A percentile compares a stretch with the other conserved stretches of the same genome.
Conservation (phyloP, 2,797 vertebrate species). For the Oreortyx pictus region DNA sequence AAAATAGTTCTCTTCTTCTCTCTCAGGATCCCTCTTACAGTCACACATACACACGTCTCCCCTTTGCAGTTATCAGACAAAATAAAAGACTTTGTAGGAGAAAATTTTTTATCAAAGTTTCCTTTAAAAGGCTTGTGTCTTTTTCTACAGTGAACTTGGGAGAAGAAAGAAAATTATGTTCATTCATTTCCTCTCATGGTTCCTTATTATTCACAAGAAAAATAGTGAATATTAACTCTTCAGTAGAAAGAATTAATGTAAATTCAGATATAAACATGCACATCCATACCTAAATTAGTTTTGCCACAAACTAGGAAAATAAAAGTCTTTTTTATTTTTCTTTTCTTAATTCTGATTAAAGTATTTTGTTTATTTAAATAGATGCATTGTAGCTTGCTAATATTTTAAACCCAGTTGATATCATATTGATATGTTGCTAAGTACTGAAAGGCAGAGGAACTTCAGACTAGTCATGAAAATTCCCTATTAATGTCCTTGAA, state of each 20-base stretch:
- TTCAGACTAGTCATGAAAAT: neutral
- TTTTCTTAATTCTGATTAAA: too few species aligned
- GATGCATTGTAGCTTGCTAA: rapidly evolving
- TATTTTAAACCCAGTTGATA: neutral
- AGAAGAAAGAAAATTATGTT: neutral
- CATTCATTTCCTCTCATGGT: rapidly evolving
- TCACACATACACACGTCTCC: neutral
- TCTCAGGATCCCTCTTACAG: rapidly evolving
- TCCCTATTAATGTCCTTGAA: neutral
- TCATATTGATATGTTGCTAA: rapidly evolving
- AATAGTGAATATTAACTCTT: neutral
- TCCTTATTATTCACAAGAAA: rapidly evolving
- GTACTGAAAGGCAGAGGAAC: neutral
- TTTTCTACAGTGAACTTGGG: neutral
- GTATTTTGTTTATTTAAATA: neutral
- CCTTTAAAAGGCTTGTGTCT: rapidly evolving
- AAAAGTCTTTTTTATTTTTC: neutral
- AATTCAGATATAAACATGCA: rapidly evolving
- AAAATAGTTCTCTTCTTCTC: neutral
- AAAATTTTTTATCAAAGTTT: neutral
- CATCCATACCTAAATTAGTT: rapidly evolving
- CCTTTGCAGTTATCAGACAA: neutral
- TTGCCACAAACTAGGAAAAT: neutral
- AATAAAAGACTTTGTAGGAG: neutral
- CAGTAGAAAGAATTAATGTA: neutral